Evolutionary conservation across 2,797 vertebrate genomes (phyloP), one percentile per base, ranked within the genome.

Genomic region (Onychomys arenicola): DNA sequence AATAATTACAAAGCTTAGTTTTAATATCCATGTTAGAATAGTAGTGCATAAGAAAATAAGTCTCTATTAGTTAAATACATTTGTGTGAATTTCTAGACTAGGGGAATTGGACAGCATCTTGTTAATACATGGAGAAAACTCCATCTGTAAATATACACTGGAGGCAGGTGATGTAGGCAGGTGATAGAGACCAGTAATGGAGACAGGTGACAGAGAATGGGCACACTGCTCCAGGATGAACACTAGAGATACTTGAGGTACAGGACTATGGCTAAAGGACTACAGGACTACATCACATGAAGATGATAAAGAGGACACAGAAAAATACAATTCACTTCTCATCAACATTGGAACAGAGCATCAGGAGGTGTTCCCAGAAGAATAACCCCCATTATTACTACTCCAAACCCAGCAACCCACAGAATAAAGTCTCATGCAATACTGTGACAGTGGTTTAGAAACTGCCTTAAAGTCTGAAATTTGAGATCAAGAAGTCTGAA

Each of bases 371-470:
- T 96, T 95, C 76, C 63, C 34, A 90, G 27, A 5, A 89, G 59
- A 96, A 93, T 77, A 96, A 88, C 59, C 46, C 37, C 34, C 92
- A 65, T 80, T 80, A 90, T 75, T 89, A 59, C 75, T 76, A 94
- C 25, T 73, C 88, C 96, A 85, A 85, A 80, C 69, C 23, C 75
- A 89, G 82, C 9, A 96, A 32, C 9, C 14, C 27, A 75, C 13
- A 77, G 57, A 76, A 89, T 40, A 59, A 65, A 90, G 3, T 1
- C 27, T 90, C n/a, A 76, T 52, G 10, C 59, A 95, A 82, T 59
- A 92, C 19, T 80, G 32, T 1, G 73, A 77, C 73, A 80, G 6
- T 34, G 49, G 73, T 69, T 86, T 75, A 90, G 71, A 90, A 93
- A 80, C 17, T 69, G 85, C 55, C 78, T 55, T 61, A 71, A 57